These are phyloP conservation scores for Callionymus lyra DNA, from an alignment of 2,113 vertebrate genomes.

Conservation along the genomic window DNA sequence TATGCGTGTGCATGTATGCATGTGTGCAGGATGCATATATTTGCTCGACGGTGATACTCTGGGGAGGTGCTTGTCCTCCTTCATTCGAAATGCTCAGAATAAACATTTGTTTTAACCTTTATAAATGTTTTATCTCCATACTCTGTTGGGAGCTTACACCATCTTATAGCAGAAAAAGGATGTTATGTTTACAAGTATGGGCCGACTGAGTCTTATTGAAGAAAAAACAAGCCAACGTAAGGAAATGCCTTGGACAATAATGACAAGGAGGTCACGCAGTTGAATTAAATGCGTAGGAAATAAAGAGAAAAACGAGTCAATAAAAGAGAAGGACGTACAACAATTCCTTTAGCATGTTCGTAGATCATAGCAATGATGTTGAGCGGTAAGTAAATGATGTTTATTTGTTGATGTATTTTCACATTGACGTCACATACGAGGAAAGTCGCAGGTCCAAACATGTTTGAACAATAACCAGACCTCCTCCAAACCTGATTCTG, in stretches of 20 bases:
- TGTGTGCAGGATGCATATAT: slow-evolving; percentile 19
- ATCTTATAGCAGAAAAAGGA: slow-evolving; percentile 35
- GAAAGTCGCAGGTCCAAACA: too few species aligned
- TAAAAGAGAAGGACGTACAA: too few species aligned
- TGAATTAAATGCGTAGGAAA: not conserved
- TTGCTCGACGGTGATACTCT: slow-evolving; percentile 20
- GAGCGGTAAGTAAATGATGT: not conserved
- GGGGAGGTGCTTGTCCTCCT: slow-evolving; percentile 31
- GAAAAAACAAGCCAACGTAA: too few species aligned
- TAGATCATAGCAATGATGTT: too few species aligned
- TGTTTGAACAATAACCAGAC: too few species aligned
- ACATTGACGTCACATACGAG: too few species aligned
- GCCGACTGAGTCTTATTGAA: too few species aligned
- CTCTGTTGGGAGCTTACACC: slow-evolving; percentile 46
- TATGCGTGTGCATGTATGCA: slow-evolving; percentile 6
- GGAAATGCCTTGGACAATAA: too few species aligned
- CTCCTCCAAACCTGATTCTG: too few species aligned
- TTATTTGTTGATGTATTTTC: not conserved
- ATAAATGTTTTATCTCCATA: slow-evolving; percentile 48
- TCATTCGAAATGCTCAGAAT: slow-evolving; percentile 43
- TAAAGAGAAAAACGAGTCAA: too few species aligned
- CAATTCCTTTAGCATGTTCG: too few species aligned
- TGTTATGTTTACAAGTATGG: slow-evolving; percentile 13
- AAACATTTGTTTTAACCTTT: slow-evolving; percentile 65
- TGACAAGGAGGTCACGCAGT: not conserved